phyloP scores from a whole-genome alignment of 2,113 vertebrate genomes.

The Ptilonorhynchus violaceus region DNA sequence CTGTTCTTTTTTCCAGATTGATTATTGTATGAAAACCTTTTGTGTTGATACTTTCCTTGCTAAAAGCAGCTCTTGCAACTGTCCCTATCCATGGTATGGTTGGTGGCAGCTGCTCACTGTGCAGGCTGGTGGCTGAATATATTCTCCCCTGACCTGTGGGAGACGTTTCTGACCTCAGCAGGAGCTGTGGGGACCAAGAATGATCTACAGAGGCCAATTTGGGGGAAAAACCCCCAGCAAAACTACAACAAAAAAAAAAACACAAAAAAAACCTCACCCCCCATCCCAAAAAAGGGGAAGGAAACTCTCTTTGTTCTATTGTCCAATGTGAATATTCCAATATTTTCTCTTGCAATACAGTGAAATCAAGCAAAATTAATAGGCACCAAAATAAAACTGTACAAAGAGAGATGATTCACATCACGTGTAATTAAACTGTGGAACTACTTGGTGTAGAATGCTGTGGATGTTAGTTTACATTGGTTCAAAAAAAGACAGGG shows the following conservation, averaged over 20 bases:
- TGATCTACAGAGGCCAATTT: neutral
- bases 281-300: neutral
- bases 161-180: neutral
- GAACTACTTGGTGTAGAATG: neutral
- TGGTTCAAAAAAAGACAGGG: neutral
- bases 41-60: neutral
- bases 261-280: neutral
- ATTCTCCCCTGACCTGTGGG: neutral
- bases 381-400: neutral
- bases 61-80: neutral
- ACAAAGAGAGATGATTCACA: neutral
- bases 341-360: neutral
- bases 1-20: neutral
- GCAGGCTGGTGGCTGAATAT: neutral
- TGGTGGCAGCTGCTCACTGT: neutral
- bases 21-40: neutral
- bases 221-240: rapidly evolving
- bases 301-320: neutral
- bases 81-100: neutral
- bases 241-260: neutral
- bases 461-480: neutral
- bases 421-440: neutral
- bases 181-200: neutral
- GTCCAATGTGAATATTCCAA: neutral
- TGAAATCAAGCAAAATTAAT: neutral